These are phyloP conservation scores for Clistopyga incitator DNA, from an alignment of 2,888 invertebrate species.

Conservation along the genomic window DNA sequence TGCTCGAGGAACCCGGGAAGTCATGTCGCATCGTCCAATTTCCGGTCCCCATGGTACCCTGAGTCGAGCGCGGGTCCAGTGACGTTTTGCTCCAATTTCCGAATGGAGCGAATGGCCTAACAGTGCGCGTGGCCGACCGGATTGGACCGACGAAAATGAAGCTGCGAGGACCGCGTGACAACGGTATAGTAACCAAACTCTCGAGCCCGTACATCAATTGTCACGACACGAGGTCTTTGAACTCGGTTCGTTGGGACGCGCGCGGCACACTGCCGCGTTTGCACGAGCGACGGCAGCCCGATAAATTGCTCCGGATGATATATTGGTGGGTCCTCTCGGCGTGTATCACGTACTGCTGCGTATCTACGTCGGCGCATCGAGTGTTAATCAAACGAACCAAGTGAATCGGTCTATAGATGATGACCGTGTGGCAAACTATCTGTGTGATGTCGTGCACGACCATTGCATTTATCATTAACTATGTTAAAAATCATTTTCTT, in stretches of 20 bases:
- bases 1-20: slow-evolving; percentile 16
- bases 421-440: neutral
- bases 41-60: slow-evolving; percentile 45
- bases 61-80: neutral
- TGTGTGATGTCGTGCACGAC: neutral
- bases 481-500: too few species aligned
- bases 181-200: slow-evolving; percentile 46
- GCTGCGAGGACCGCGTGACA: slow-evolving; percentile 44
- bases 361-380: slow-evolving; percentile 17
- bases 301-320: slow-evolving; percentile 63
- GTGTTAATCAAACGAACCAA: slow-evolving; percentile 23
- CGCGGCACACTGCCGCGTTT: slow-evolving; percentile 41
- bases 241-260: slow-evolving; percentile 33
- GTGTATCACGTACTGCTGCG: neutral
- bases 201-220: slow-evolving; percentile 61
- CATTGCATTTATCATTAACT: neutral
- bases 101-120: slow-evolving; percentile 45
- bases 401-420: neutral
- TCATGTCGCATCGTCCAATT: slow-evolving; percentile 48
- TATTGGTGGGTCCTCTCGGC: slow-evolving; percentile 46
- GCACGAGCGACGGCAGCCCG: slow-evolving; percentile 28
- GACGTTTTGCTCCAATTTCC: slow-evolving; percentile 60
- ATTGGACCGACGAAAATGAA: slow-evolving; percentile 60
- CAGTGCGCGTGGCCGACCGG: slow-evolving; percentile 40
- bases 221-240: slow-evolving; percentile 64